phyloP scores from a whole-genome alignment of 2,888 invertebrate genomes.

The Dione juno region DNA sequence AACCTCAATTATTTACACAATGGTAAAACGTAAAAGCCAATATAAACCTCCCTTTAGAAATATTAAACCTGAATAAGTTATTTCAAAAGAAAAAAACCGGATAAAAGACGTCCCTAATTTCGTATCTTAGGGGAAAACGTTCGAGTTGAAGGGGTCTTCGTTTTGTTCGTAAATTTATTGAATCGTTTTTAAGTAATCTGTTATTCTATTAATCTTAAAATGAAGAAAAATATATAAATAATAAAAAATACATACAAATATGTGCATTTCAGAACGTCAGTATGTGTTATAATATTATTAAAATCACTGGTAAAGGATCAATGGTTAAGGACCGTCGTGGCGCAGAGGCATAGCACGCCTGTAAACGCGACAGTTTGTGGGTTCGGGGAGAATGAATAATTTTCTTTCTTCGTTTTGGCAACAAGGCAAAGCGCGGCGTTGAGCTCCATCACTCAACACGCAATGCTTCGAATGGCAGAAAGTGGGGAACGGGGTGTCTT shows the following conservation, averaged over 20 bases:
- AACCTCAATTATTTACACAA: constrained; percentile 56
- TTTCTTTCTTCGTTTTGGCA: too few relatives aligned
- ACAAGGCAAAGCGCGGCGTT: too few relatives aligned
- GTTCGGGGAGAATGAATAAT: too few relatives aligned
- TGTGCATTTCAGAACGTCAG: too few relatives aligned
- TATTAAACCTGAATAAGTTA: constrained; percentile 73
- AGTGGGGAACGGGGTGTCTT: too few relatives aligned
- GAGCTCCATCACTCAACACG: too few relatives aligned
- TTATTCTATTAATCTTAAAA: constrained; percentile 29
- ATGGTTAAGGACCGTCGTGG: too few relatives aligned
- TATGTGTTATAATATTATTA: too few relatives aligned
- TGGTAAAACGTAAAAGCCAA: constrained; percentile 51
- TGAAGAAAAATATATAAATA: constrained; percentile 5
- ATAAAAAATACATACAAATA: background rate
- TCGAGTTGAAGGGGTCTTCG: constrained; percentile 38
- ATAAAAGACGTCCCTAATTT: constrained; percentile 50
- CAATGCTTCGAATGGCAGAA: too few relatives aligned
- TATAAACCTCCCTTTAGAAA: constrained; percentile 62
- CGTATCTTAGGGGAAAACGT: constrained; percentile 41
- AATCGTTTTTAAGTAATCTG: constrained; percentile 39
- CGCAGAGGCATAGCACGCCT: too few relatives aligned
- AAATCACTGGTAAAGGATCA: constrained; percentile 34
- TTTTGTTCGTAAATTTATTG: constrained; percentile 39
- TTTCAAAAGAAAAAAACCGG: constrained; percentile 61
- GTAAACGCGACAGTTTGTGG: too few relatives aligned